These are phyloP conservation scores for Siniperca knerii DNA, from an alignment of 2,113 vertebrate species.

Conservation along the genomic window DNA sequence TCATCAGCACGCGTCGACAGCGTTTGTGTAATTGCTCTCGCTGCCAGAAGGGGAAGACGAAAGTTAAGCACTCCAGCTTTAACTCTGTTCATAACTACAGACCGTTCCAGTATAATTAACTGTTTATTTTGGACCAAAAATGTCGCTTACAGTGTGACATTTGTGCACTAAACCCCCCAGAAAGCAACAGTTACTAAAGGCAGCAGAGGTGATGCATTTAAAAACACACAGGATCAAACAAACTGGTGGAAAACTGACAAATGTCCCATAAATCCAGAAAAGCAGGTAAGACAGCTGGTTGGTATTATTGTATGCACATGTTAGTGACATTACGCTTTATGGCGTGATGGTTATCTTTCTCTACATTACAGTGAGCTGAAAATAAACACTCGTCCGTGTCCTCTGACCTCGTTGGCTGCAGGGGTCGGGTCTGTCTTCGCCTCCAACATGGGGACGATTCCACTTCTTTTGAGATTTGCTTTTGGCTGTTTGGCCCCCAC, in stretches of 20 bases:
- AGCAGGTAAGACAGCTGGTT: neutral
- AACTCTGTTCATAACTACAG: neutral
- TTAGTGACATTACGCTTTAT: too few species aligned
- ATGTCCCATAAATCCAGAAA: neutral
- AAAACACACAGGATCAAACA: neutral
- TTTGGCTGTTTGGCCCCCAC: neutral
- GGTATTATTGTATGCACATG: too few species aligned
- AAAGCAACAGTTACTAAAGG: neutral
- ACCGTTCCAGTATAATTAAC: neutral
- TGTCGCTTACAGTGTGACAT: neutral
- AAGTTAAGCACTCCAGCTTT: too few species aligned
- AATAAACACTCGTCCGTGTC: neutral
- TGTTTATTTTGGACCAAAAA: neutral
- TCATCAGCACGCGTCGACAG: too few species aligned
- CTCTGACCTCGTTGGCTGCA: slow-evolving; percentile 35
- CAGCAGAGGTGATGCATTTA: neutral
- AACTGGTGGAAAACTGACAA: too few species aligned
- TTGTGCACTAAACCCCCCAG: too few species aligned
- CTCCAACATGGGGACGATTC: neutral
- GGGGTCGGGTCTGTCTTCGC: neutral
- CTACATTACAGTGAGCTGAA: neutral
- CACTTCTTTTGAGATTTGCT: neutral
- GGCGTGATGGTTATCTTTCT: too few species aligned
- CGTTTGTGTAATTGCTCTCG: too few species aligned
- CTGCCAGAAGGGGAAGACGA: too few species aligned